phyloP scores from a whole-genome alignment of 2,113 vertebrate species.

The Campylomormyrus numenius region DNA sequence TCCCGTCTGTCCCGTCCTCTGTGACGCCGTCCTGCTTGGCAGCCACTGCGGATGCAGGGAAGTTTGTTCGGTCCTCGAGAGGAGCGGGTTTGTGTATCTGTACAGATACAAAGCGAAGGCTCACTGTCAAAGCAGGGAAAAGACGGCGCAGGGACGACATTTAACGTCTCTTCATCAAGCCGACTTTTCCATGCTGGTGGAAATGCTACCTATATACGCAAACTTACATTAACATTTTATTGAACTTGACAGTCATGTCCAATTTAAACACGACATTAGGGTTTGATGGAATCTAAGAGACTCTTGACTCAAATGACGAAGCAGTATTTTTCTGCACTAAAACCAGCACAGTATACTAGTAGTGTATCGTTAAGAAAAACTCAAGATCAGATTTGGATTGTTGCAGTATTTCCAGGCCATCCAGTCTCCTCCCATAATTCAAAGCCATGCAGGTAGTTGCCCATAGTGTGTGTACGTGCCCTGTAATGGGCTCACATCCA shows the following conservation, averaged over 20 bases:
- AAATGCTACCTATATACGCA: not conserved
- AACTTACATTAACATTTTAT: not conserved
- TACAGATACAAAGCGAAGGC: constrained; percentile 27
- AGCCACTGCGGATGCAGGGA: constrained; percentile 42
- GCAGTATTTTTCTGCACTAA: not conserved
- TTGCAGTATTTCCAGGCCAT: not conserved
- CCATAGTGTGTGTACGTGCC: not conserved
- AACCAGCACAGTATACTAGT: not conserved
- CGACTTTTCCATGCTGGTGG: not conserved
- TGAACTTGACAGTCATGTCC: not conserved
- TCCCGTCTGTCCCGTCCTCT: constrained; percentile 32
- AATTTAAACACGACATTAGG: not conserved
- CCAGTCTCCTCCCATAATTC: not conserved
- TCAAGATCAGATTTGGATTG: not conserved
- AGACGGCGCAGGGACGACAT: not conserved
- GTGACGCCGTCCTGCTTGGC: constrained; percentile 34
- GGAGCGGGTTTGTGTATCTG: constrained; percentile 46
- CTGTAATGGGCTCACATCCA: not conserved
- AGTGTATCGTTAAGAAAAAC: not conserved
- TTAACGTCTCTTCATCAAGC: not conserved
- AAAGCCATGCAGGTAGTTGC: not conserved
- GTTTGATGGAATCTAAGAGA: not conserved
- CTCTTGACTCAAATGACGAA: not conserved
- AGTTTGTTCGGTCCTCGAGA: constrained; percentile 35
- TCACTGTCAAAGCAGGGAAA: not conserved